Evolutionary conservation across 2,888 invertebrate species (phyloP), one percentile per base, ranked within the genome.

Genomic region (Pachliopta kotzebuea): DNA sequence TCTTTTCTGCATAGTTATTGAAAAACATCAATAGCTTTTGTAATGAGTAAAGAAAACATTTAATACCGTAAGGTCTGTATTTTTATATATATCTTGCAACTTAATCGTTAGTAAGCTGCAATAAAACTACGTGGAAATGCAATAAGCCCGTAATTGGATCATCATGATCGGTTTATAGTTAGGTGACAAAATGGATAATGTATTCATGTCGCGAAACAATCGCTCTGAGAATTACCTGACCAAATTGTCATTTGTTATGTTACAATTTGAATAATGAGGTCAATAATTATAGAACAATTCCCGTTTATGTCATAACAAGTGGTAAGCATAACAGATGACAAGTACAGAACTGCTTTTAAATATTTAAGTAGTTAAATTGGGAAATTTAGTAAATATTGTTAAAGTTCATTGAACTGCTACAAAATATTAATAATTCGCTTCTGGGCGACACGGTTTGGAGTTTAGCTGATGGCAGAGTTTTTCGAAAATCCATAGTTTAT

Each of bases 201-300:
- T 60, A 60, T 60, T 60, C 60, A 54, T 45, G 54, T n/a, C 54
- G 54, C 42, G 60, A 60, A 60, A 60, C 60, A 60, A 60, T 37
- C 54, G 54, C 54, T 60, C 23, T 17, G 60, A 60, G 54, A 45
- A 54, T 60, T 60, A 60, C 60, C 42, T 60, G 54, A 54, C 54
- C 60, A 60, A 54, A 54, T 60, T 60, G 60, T 60, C 60, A 54
- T 60, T 54, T 54, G 60, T 60, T 54, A 37, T 54, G 20, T 45
- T 60, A 20, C 23, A 60, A 55, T 45, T 8, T 14, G 60, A 60
- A 54, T 60, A 55, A 60, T 55, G 50, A 9, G 6, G 49, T 21
- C 14, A 23, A 21, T 52, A 52, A 52, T 52, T 52, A 52, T 45
- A 18, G 45, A 53, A 37, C 52, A 18, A 53, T 21, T 31, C 21